phyloP scores from a whole-genome alignment of 2,797 vertebrate species.

The Tenualosa thibaudeaui region DNA sequence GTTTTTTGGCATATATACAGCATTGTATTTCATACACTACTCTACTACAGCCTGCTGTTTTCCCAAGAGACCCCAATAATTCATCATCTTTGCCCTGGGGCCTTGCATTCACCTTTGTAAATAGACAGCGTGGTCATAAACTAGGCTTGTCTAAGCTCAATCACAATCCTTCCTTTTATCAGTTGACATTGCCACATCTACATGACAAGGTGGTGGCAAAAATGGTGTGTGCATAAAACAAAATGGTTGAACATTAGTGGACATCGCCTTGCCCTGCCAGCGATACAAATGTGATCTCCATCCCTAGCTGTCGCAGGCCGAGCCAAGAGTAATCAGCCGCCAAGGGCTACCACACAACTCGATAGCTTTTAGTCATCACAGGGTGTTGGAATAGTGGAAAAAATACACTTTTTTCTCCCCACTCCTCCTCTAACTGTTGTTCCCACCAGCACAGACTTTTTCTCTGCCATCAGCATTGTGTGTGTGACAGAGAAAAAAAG shows the following conservation, averaged over 20 bases:
- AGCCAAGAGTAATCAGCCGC: slow-evolving; percentile 20
- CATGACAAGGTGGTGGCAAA: neutral
- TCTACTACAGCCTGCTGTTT: neutral
- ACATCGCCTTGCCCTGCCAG: neutral
- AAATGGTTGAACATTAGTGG: slow-evolving; percentile 13
- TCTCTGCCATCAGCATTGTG: slow-evolving; percentile 13
- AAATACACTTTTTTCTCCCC: neutral
- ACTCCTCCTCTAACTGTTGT: neutral
- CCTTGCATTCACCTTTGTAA: neutral
- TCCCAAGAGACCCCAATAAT: neutral
- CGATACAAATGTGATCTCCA: slow-evolving; percentile 24
- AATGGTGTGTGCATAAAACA: slow-evolving; percentile 14
- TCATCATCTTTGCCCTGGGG: slow-evolving; percentile 14
- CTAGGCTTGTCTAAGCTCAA: slow-evolving; percentile 8
- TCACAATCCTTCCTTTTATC: slow-evolving; percentile 5
- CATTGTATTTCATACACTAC: neutral
- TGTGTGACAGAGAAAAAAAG: neutral
- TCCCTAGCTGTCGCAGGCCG: neutral
- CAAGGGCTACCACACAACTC: slow-evolving; percentile 18
- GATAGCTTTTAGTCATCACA: slow-evolving; percentile 8
- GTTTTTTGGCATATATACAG: neutral
- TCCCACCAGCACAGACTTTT: neutral
- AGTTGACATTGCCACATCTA: slow-evolving; percentile 6
- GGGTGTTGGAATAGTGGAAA: neutral
- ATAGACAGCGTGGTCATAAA: slow-evolving; percentile 11